Conservation (phyloP, 2,888 invertebrate genomes). For the Hypsopygia costalis region DNA sequence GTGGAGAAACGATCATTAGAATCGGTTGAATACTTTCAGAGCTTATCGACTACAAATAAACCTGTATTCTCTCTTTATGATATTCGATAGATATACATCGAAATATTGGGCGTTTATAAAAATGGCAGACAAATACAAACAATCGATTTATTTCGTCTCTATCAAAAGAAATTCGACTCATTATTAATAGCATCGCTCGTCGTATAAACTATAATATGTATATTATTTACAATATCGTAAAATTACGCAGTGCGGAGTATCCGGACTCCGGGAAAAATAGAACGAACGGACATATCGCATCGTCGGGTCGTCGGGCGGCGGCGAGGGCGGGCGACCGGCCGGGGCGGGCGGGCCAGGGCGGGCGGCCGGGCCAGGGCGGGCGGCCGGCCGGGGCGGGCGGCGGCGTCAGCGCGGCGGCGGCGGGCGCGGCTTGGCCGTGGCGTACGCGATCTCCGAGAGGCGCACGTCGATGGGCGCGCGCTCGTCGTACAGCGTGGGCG, state of each 20-base stretch:
- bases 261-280: constrained; percentile 25
- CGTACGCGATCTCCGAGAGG: constrained; percentile 93
- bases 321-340: constrained; percentile 29
- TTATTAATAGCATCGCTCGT: constrained; percentile 60
- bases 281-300: constrained; percentile 25
- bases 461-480: constrained; percentile 93
- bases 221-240: constrained; percentile 55
- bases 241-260: constrained; percentile 28
- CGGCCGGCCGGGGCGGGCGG: constrained; percentile 89
- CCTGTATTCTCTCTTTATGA: too few relatives aligned
- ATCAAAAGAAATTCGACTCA: constrained; percentile 77
- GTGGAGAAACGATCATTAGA: too few relatives aligned
- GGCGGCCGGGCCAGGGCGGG: constrained; percentile 75
- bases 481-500: constrained; percentile 96
- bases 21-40: too few relatives aligned
- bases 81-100: too few relatives aligned
- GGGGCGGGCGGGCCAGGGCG: constrained; percentile 42
- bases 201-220: constrained; percentile 67
- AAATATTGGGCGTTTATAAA: too few relatives aligned
- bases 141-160: constrained; percentile 72
- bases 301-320: constrained; percentile 13
- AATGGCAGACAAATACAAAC: constrained; percentile 39
- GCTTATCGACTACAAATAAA: too few relatives aligned
- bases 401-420: constrained; percentile 52
- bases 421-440: constrained; percentile 89